phyloP scores from a whole-genome alignment of 2,797 vertebrate species.

The Microchirus variegatus region DNA sequence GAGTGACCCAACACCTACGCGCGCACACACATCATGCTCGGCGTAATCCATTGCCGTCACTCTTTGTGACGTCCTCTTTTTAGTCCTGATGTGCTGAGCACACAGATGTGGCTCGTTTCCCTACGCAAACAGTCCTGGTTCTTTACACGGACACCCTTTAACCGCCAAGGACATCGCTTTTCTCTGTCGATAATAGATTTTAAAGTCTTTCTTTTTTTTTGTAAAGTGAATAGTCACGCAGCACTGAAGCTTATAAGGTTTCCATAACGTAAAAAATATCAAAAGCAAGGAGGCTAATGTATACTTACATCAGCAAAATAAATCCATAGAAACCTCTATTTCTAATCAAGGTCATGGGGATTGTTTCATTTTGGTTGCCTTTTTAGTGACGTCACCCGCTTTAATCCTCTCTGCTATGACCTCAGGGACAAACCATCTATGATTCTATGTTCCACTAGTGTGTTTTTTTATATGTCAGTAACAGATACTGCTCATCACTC shows the following conservation, averaged over 20 bases:
- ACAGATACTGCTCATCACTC: too few species aligned
- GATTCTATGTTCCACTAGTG: too few species aligned
- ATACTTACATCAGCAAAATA: too few species aligned
- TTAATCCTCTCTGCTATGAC: too few species aligned
- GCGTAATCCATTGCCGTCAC: conserved; percentile 57
- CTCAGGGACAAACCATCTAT: too few species aligned
- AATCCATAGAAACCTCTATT: too few species aligned
- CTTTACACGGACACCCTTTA: conserved; percentile 49
- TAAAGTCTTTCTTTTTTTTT: conserved; percentile 28
- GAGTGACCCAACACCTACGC: conserved; percentile 52
- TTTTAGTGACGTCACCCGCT: too few species aligned
- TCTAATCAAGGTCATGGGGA: too few species aligned
- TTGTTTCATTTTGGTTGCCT: too few species aligned
- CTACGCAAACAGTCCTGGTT: conserved; percentile 42
- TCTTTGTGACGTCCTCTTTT: conserved; percentile 69
- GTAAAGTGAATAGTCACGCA: conserved; percentile 39
- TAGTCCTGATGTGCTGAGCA: conserved; percentile 61
- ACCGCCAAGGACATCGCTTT: conserved; percentile 50
- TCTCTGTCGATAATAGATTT: conserved; percentile 55
- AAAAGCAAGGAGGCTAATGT: too few species aligned
- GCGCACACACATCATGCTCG: conserved; percentile 38
- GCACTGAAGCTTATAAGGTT: conserved; percentile 26
- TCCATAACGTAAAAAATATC: too few species aligned
- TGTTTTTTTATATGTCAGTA: too few species aligned
- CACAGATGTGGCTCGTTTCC: conserved; percentile 59